Percentiles rank a stretch among this genome's conserved stretches.
These are phyloP conservation scores for Spea hammondii DNA, from an alignment of 2,797 vertebrate genomes.

Conservation along the genomic window DNA sequence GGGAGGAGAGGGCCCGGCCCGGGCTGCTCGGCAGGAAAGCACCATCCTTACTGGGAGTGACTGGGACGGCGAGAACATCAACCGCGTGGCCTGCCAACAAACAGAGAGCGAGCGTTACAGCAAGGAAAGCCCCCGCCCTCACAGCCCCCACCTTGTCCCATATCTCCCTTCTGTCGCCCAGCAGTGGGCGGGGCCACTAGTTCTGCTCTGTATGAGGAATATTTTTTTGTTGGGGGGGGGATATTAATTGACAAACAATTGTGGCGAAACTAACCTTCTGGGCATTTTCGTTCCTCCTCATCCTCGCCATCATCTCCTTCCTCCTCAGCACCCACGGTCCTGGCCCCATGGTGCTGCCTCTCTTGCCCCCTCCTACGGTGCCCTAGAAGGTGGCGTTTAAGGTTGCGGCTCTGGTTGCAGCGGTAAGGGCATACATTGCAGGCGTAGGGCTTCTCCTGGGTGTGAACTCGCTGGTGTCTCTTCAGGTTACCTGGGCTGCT, in stretches of 20 bases:
- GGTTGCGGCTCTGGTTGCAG: conserved; percentile 71
- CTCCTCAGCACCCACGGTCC: conserved; percentile 36
- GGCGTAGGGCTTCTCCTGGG: conserved; percentile 75
- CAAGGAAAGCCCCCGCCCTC: not conserved
- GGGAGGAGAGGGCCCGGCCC: conserved; percentile 62
- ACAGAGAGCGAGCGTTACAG: not conserved
- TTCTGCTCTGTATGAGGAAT: too few relatives aligned
- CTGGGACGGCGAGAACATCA: conserved; percentile 71
- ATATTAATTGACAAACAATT: too few relatives aligned
- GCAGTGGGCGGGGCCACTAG: not conserved
- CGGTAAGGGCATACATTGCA: conserved; percentile 73
- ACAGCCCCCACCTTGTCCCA: not conserved
- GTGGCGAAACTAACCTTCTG: conserved; percentile 1
- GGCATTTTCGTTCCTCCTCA: conserved; percentile 6
- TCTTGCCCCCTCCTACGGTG: conserved; percentile 59
- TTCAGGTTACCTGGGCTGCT: conserved; percentile 94
- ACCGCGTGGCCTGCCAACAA: conserved; percentile 59
- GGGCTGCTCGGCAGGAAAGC: conserved; percentile 79
- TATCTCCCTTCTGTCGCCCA: not conserved
- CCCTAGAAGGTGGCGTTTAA: conserved; percentile 67
- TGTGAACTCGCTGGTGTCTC: conserved; percentile 88
- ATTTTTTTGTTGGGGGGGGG: too few relatives aligned
- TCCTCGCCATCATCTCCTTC: not conserved
- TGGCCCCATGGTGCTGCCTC: conserved; percentile 22
- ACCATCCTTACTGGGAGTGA: conserved; percentile 64